These are phyloP conservation scores for Anoplopoma fimbria DNA, from an alignment of 2,113 vertebrate species.

Conservation along the genomic window DNA sequence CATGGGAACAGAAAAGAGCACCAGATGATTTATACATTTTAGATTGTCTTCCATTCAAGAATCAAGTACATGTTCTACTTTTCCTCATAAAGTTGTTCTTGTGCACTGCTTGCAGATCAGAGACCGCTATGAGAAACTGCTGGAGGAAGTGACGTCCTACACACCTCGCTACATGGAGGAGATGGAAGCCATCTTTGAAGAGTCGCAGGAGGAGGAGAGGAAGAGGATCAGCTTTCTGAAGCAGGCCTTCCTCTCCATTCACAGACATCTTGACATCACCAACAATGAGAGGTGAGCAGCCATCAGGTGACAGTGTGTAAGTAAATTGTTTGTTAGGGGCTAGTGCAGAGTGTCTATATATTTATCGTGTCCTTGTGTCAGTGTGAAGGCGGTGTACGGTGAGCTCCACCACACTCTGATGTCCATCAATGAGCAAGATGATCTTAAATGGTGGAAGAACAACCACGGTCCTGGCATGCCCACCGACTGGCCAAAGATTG, in stretches of 20 bases:
- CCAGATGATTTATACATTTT: conserved; percentile 50
- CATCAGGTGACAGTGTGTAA: neutral
- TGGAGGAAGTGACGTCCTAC: conserved; percentile 86
- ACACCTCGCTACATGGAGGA: conserved; percentile 91
- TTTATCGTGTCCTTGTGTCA: conserved; percentile 53
- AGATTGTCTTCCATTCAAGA: conserved; percentile 29
- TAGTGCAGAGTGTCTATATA: neutral
- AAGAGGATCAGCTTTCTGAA: conserved; percentile 88
- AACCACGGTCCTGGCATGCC: conserved; percentile 86
- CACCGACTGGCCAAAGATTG: conserved; percentile 86
- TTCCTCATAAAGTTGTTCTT: conserved; percentile 27
- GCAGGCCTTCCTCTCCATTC: conserved; percentile 86
- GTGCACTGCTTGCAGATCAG: conserved; percentile 70
- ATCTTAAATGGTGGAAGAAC: conserved; percentile 89
- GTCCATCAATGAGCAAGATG: conserved; percentile 85
- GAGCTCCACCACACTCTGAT: conserved; percentile 86
- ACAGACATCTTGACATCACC: conserved; percentile 87
- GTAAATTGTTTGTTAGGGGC: neutral
- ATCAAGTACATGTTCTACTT: conserved; percentile 2
- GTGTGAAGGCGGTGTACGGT: conserved; percentile 85
- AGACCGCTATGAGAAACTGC: conserved; percentile 84
- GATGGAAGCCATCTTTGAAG: conserved; percentile 89
- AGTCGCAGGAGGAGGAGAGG: conserved; percentile 88
- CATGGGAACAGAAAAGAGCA: conserved; percentile 44
- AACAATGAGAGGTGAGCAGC: conserved; percentile 84